These are phyloP conservation scores for Stichodactyla helianthus DNA, from an alignment of 64 coral and sea anemone species.

Conservation along the genomic window DNA sequence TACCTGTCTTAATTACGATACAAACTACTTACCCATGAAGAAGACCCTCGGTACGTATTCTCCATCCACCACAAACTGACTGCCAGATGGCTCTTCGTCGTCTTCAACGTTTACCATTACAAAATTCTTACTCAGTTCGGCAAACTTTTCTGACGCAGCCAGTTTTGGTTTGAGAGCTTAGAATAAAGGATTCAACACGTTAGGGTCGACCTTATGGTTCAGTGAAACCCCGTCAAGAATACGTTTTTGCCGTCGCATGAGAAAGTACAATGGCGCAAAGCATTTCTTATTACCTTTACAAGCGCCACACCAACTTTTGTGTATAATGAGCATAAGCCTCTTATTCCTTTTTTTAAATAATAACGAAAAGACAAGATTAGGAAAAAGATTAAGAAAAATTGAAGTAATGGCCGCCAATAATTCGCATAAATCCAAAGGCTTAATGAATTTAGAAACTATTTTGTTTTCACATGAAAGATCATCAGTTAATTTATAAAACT, in stretches of 20 bases:
- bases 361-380: background rate
- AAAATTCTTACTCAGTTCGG: slow-evolving; percentile 75
- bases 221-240: too few relatives aligned
- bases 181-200: background rate
- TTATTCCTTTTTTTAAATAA: slow-evolving; percentile 38
- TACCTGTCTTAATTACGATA: too few relatives aligned
- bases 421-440: too few relatives aligned
- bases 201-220: too few relatives aligned
- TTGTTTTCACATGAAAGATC: too few relatives aligned
- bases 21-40: slow-evolving; percentile 56
- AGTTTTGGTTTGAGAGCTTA: slow-evolving; percentile 74
- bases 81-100: slow-evolving; percentile 75
- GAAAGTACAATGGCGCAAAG: too few relatives aligned
- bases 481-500: too few relatives aligned
- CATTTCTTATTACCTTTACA: slow-evolving; percentile 70
- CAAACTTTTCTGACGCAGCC: slow-evolving; percentile 54
- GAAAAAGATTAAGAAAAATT: too few relatives aligned
- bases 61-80: slow-evolving; percentile 81
- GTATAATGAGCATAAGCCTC: slow-evolving; percentile 68
- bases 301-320: slow-evolving; percentile 73
- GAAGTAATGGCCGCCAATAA: background rate
- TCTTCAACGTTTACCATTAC: slow-evolving; percentile 84
- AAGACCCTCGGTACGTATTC: slow-evolving; percentile 69
- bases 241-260: too few relatives aligned
- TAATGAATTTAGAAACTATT: too few relatives aligned